Conservation (phyloP, 2,888 invertebrate genomes). For the Cordilura impudica region DNA sequence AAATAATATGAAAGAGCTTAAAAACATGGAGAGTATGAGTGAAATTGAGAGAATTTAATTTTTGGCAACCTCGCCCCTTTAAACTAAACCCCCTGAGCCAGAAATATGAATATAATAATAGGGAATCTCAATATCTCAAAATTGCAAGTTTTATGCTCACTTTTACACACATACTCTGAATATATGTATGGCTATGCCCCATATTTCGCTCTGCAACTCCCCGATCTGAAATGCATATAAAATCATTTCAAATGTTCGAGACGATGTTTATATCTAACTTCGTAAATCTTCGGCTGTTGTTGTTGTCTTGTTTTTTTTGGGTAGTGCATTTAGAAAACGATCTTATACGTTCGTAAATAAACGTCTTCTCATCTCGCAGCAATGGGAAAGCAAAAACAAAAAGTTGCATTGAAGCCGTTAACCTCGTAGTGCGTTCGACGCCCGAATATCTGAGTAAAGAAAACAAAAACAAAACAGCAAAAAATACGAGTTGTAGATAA, state of each 20-base stretch:
- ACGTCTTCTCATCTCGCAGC: constrained; percentile 51
- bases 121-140: not conserved
- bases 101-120: too few species aligned
- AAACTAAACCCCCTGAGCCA: not conserved
- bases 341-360: constrained; percentile 42
- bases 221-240: constrained; percentile 20
- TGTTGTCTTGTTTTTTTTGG: constrained; percentile 11
- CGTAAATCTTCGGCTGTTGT: constrained; percentile 31
- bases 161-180: not conserved
- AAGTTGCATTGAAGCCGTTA: constrained; percentile 77
- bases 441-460: constrained; percentile 64
- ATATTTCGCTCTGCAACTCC: not conserved
- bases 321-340: constrained; percentile 53
- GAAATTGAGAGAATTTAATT: not conserved
- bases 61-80: constrained; percentile 48
- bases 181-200: not conserved
- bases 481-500: constrained; percentile 61
- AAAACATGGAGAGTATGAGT: constrained; percentile 1
- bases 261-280: constrained; percentile 13
- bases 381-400: constrained; percentile 61
- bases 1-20: not conserved
- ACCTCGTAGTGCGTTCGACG: constrained; percentile 74
- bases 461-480: constrained; percentile 22
- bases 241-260: constrained; percentile 32
- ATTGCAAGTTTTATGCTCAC: not conserved